A percentile compares a stretch with the other conserved stretches of the same genome.
Evolutionary conservation across 2,797 vertebrate species (phyloP).

Genomic region (Lepilemur septentrionalis): DNA sequence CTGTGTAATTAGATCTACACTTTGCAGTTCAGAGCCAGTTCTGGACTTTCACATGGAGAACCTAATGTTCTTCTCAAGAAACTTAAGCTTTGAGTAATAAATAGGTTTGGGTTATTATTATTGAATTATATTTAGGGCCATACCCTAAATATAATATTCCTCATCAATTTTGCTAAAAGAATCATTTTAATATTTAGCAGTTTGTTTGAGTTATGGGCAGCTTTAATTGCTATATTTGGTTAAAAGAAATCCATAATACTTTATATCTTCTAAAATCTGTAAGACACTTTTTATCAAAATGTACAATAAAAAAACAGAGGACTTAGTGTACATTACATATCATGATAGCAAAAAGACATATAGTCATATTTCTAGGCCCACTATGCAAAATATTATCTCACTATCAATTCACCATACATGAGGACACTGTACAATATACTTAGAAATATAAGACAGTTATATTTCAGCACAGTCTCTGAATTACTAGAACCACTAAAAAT

Average conservation of each 20-base stretch:
- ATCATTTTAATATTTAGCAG: constrained; percentile 51
- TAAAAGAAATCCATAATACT: background rate
- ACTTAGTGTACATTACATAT: background rate
- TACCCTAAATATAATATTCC: constrained; percentile 38
- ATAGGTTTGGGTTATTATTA: constrained; percentile 62
- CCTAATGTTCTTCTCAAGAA: constrained; percentile 72
- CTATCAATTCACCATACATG: background rate
- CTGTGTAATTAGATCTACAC: constrained; percentile 85
- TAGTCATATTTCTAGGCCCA: background rate
- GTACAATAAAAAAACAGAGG: background rate
- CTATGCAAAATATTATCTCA: background rate
- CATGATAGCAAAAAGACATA: background rate
- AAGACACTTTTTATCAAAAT: constrained; percentile 11
- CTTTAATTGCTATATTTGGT: background rate
- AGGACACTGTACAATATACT: background rate
- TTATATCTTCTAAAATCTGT: background rate
- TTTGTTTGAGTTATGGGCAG: background rate
- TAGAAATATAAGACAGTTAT: background rate
- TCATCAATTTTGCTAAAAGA: background rate
- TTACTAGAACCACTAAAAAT: background rate
- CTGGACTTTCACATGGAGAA: constrained; percentile 76
- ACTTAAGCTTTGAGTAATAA: constrained; percentile 80
- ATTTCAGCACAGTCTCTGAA: background rate
- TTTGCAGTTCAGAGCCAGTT: constrained; percentile 82
- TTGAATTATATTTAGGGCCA: constrained; percentile 64